Evolutionary conservation across 2,113 vertebrate genomes (phyloP).

Genomic region (Nansenia antarctica): DNA sequence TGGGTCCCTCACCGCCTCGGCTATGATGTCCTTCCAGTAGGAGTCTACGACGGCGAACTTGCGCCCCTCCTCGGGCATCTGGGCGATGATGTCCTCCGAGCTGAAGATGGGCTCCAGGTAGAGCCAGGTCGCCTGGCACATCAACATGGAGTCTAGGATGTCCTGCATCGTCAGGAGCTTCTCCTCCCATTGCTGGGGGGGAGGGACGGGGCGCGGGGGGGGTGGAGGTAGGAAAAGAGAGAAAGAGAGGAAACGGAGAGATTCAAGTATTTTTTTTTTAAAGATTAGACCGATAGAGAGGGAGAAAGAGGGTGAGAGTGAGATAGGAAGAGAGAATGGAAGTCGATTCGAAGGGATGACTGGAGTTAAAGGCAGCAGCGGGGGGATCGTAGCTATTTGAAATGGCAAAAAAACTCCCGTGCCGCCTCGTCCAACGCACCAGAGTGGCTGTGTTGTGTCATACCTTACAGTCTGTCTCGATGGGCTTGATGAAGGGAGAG

Average conservation of each 20-base stretch:
- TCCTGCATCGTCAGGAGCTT: conserved; percentile 84
- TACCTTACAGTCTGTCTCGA: conserved; percentile 88
- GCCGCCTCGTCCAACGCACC: not conserved
- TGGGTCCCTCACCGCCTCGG: conserved; percentile 74
- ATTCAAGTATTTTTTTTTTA: too few relatives aligned
- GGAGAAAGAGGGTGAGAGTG: conserved; percentile 8
- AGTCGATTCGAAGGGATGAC: not conserved
- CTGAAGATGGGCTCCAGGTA: conserved; percentile 95
- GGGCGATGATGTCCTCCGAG: conserved; percentile 89
- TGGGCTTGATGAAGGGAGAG: conserved; percentile 88
- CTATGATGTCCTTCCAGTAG: conserved; percentile 85
- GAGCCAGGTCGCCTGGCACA: conserved; percentile 88
- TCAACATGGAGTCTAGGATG: conserved; percentile 85
- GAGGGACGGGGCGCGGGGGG: not conserved
- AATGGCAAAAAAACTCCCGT: not conserved
- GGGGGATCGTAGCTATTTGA: not conserved
- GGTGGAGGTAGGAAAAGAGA: not conserved
- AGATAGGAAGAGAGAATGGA: not conserved
- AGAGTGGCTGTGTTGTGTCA: conserved; percentile 37
- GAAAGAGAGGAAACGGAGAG: not conserved
- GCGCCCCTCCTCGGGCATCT: conserved; percentile 92
- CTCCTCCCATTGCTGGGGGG: conserved; percentile 83
- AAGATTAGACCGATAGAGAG: conserved; percentile 34
- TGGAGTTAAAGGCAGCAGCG: not conserved
- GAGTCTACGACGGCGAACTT: conserved; percentile 86